Evolutionary conservation across 2,113 vertebrate genomes (phyloP), one percentile per base, ranked within the genome.

Genomic region (Phainopepla nitens): DNA sequence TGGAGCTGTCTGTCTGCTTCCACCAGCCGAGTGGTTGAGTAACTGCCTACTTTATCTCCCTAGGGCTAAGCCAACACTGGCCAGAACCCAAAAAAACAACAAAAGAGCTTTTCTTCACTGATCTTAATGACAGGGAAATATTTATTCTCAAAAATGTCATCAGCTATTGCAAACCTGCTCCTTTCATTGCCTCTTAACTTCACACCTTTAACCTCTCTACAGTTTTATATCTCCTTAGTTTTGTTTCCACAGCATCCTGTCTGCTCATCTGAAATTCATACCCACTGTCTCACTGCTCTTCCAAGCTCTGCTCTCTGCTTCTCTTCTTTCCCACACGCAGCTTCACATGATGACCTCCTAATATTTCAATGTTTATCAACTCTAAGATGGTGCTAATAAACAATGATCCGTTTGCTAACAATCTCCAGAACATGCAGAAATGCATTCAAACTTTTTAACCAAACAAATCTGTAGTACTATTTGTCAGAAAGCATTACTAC

Each of bases 361-460:
- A 31, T 39, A 77, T 44, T 95, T 73, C 33, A 11, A 20, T 62
- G 57, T 90, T 94, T 90, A 88, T 42, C 11, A 7, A 27, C n/a
- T 62, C 56, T 21, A 69, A 36, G 56, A 77, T 5, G 3, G 45
- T 62, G 39, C 39, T 90, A 86, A 90, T 77, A 90, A 90, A 62
- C 82, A 58, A 8, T 9, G 36, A 66, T 44, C 47, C 8, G 1
- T 42, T 53, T 61, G 72, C 77, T 85, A 89, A 68, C 36, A 39
- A 69, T 54, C 79, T 94, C 68, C 39, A 75, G 62, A 92, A 82
- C 49, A 79, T 8, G 23, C 12, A 64, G 73, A 89, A 94, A 91
- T 12, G 19, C 27, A 78, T 60, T 83, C 33, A 88, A 76, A 36
- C 19, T 31, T 87, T 64, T 60, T 36, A 85, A 85, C 28, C 56